phyloP scores from a whole-genome alignment of 2,888 invertebrate species.

The Drosophila peninsularis region DNA sequence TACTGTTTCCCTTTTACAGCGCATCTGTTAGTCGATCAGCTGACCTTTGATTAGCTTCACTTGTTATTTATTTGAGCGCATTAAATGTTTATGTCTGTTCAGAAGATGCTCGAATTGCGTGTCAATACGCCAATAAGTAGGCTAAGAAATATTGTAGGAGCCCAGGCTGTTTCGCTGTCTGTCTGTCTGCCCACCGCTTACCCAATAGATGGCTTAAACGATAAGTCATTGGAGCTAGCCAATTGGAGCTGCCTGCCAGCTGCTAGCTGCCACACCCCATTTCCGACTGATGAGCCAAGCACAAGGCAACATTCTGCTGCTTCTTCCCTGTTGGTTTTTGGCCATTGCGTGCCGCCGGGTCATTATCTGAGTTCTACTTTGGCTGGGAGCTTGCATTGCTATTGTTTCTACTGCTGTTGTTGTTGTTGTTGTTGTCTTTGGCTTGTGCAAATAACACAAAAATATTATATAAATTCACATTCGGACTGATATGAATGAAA shows the following conservation, averaged over 20 bases:
- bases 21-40: not conserved
- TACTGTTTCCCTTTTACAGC: conserved; percentile 1
- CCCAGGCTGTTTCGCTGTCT: conserved; percentile 2
- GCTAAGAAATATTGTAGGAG: conserved; percentile 20
- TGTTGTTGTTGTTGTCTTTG: conserved; percentile 22
- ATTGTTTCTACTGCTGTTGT: conserved; percentile 11
- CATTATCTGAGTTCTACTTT: conserved; percentile 59
- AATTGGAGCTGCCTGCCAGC: conserved; percentile 29
- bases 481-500: conserved; percentile 32
- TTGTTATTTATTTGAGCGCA: conserved; percentile 42
- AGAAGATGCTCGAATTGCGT: conserved; percentile 59
- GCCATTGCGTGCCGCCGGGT: conserved; percentile 63
- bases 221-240: conserved; percentile 52
- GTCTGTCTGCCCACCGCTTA: not conserved
- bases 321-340: conserved; percentile 11
- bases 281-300: conserved; percentile 12
- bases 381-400: conserved; percentile 26
- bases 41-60: not conserved
- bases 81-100: conserved; percentile 60
- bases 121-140: conserved; percentile 47
- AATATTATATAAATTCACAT: conserved; percentile 67
- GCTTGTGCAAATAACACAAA: conserved; percentile 56
- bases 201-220: conserved; percentile 52
- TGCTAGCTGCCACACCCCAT: conserved; percentile 33
- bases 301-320: conserved; percentile 4